Evolutionary conservation across 2,888 invertebrate genomes (phyloP), one percentile per base, ranked within the genome.

Genomic region (Priocnemis perturbator): DNA sequence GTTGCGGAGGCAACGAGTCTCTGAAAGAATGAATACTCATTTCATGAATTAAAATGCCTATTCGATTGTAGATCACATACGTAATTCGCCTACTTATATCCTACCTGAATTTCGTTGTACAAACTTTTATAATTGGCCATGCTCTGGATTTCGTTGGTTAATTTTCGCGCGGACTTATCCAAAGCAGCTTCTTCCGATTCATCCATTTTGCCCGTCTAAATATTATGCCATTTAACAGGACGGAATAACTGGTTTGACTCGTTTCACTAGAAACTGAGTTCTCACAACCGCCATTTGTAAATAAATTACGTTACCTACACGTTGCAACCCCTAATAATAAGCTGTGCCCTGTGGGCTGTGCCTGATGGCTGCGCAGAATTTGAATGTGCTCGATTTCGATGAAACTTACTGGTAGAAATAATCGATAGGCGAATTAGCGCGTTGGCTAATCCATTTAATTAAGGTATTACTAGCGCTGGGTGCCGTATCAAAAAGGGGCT

Each of bases 51-150:
- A 45, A 58, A 57, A 20, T 17, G 19, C 14, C 3, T 37, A 37
- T 57, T 57, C 37, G 11, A 11, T 30, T 17, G 26, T 9, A 19
- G 47, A 9, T 5, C 5, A 26, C 2, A 26, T 5, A 26, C 15
- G 30, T 53, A n/a, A n/a, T n/a, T 15, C 55, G 20, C 15, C 5
- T n/a, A 15, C 0, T 19, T 44, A 44, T 21, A 0, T 19, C 58
- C 15, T 90, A 94, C 96, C 92, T 96, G 95, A 76, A 96, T 92
- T 88, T 95, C 94, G 86, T 93, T 93, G 84, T 93, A 95, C 82
- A 96, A 93, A 69, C 92, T 92, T 87, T 93, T 93, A 84, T 96
- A 96, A 78, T 94, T 93, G 50, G 94, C 92, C 86, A 95, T 93
- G 77, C 92, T 92, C 89, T 95, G 93, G 71, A 96, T 92, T 87